phyloP scores from a whole-genome alignment of 2,797 vertebrate genomes.

The Platalea minor region DNA sequence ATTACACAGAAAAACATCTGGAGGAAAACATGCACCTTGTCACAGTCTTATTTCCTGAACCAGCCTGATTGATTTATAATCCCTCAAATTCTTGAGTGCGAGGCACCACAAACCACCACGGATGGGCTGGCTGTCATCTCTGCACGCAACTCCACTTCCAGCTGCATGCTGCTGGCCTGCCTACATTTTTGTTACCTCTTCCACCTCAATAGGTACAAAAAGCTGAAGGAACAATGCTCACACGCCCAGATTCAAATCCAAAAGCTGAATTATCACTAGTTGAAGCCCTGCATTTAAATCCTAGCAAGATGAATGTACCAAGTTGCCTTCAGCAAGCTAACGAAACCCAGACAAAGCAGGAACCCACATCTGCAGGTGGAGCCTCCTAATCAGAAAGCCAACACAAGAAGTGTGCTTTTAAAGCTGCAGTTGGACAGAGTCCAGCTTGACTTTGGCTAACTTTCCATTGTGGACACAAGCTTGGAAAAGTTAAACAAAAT shows the following conservation, averaged over 20 bases:
- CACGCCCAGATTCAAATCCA: background rate
- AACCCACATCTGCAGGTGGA: background rate
- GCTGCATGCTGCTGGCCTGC: background rate
- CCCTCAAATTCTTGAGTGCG: background rate
- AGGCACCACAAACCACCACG: background rate
- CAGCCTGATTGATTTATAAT: conserved; percentile 46
- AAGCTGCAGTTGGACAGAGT: background rate
- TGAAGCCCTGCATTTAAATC: background rate
- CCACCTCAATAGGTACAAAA: background rate
- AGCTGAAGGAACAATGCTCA: background rate
- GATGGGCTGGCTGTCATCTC: background rate
- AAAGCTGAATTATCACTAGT: background rate
- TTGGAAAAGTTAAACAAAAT: background rate
- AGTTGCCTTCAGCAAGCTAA: background rate
- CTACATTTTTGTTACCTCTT: background rate
- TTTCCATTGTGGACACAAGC: background rate
- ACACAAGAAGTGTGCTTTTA: background rate
- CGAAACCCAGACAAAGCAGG: background rate
- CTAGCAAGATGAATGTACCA: background rate
- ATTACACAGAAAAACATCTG: conserved; percentile 60
- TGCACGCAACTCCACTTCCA: background rate
- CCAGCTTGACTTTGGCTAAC: background rate
- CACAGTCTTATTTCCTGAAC: conserved; percentile 36
- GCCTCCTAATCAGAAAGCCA: background rate
- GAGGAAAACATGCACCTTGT: conserved; percentile 31